These are phyloP conservation scores for Porites rus DNA, from an alignment of 92 coral and sea anemone genomes.

Conservation along the genomic window DNA sequence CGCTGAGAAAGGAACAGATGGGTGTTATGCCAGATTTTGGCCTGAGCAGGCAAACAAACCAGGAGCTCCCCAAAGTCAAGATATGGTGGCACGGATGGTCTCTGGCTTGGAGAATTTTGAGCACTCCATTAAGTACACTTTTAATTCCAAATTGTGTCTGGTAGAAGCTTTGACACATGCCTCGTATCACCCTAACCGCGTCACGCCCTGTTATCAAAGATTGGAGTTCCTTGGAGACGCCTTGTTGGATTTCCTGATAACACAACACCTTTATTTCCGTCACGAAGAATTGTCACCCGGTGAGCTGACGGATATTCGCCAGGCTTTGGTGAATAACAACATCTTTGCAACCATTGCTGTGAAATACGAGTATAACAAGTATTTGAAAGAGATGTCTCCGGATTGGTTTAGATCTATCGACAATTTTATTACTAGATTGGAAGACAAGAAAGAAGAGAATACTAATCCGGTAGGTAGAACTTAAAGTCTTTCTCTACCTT, in stretches of 20 bases:
- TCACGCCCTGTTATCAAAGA: conserved; percentile 90
- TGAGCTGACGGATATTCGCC: conserved; percentile 89
- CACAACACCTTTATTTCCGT: conserved; percentile 88
- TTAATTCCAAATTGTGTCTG: conserved; percentile 72
- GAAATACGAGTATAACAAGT: conserved; percentile 75
- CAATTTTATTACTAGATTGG: conserved; percentile 69
- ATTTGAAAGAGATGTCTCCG: conserved; percentile 88
- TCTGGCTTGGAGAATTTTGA: conserved; percentile 78
- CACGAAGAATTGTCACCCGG: conserved; percentile 83
- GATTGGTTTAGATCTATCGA: conserved; percentile 80
- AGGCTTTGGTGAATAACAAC: conserved; percentile 97
- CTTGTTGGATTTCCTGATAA: conserved; percentile 89
- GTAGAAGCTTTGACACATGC: conserved; percentile 95
- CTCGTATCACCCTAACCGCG: conserved; percentile 79
- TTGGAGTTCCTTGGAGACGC: conserved; percentile 99
- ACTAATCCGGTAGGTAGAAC: conserved; percentile 12
- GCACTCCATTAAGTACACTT: conserved; percentile 68
- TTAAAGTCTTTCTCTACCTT: too few species aligned
- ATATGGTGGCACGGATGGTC: conserved; percentile 29
- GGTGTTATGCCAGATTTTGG: conserved; percentile 53
- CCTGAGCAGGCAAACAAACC: neutral
- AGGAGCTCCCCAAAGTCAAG: neutral
- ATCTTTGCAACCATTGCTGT: conserved; percentile 95
- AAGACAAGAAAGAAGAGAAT: conserved; percentile 31
- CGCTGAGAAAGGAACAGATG: neutral